Evolutionary conservation across 1,140 invertebrate genomes (phyloP).

Genomic region (Nomia melanderi): DNA sequence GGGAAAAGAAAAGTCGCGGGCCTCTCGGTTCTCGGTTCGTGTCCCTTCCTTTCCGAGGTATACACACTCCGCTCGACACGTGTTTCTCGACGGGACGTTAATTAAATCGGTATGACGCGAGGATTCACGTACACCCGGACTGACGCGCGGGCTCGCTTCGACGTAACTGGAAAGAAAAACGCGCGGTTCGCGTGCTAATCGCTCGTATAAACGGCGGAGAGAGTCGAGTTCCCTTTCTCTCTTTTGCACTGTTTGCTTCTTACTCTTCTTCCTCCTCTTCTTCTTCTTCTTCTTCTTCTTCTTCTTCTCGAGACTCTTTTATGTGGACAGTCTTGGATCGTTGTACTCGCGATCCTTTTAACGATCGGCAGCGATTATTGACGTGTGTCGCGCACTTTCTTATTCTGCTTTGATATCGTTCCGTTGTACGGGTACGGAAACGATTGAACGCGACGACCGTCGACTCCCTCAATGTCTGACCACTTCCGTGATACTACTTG

Average conservation of each 20-base stretch:
- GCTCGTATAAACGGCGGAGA: not conserved
- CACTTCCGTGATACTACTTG: conserved; percentile 33
- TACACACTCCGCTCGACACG: conserved; percentile 5
- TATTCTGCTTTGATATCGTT: not conserved
- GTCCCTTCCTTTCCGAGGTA: not conserved
- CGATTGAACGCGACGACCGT: not conserved
- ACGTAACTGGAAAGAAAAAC: not conserved
- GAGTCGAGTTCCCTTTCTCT: not conserved
- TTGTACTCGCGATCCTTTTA: too few species aligned
- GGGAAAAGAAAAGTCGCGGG: too few species aligned
- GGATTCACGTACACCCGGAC: not conserved
- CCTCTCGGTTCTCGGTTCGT: not conserved
- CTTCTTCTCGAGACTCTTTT: too few species aligned
- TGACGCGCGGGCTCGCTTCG: not conserved
- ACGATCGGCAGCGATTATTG: not conserved
- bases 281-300: too few species aligned
- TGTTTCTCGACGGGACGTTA: conserved; percentile 32
- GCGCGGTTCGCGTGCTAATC: conserved; percentile 15
- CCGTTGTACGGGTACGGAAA: not conserved
- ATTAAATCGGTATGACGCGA: conserved; percentile 9
- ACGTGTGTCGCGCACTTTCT: not conserved
- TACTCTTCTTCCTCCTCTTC: conserved; percentile 11
- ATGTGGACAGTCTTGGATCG: too few species aligned
- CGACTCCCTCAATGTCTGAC: not conserved
- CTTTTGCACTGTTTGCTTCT: not conserved